These are phyloP conservation scores for Mustela lutreola DNA, from an alignment of 2,113 vertebrate genomes.

Conservation along the genomic window DNA sequence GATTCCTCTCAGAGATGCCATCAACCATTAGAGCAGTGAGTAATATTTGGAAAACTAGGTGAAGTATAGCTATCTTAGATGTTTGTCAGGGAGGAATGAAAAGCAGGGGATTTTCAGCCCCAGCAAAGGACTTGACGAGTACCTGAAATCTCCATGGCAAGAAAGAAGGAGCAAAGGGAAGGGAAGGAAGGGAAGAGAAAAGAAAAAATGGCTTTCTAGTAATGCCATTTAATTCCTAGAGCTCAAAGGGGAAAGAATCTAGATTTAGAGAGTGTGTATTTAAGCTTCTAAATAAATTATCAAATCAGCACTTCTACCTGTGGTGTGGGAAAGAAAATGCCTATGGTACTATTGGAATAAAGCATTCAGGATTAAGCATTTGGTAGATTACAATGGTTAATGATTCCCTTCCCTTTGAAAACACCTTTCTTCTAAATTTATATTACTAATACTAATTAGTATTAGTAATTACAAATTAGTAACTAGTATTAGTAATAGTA, in stretches of 20 bases:
- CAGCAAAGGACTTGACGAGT: not conserved
- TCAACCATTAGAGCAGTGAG: not conserved
- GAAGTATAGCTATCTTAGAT: not conserved
- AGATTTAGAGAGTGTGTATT: not conserved
- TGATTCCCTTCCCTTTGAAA: not conserved
- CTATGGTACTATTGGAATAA: not conserved
- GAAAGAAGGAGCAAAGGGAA: not conserved
- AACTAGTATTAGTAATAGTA: no score
- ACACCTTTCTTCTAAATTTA: not conserved
- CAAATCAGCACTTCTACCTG: not conserved
- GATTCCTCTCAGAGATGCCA: not conserved
- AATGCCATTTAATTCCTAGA: not conserved
- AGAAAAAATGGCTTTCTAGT: not conserved
- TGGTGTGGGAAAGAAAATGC: not conserved
- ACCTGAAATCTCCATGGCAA: not conserved
- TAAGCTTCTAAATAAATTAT: not conserved
- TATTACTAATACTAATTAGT: not conserved
- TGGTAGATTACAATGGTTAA: not conserved
- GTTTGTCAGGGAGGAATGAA: not conserved
- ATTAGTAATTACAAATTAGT: no score
- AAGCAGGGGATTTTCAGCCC: not conserved
- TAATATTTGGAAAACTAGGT: not conserved
- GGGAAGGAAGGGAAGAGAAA: not conserved
- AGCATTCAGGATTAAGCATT: not conserved
- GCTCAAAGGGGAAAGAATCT: not conserved